phyloP scores from a whole-genome alignment of 2,113 vertebrate genomes.

The Thamnophis sirtalis region DNA sequence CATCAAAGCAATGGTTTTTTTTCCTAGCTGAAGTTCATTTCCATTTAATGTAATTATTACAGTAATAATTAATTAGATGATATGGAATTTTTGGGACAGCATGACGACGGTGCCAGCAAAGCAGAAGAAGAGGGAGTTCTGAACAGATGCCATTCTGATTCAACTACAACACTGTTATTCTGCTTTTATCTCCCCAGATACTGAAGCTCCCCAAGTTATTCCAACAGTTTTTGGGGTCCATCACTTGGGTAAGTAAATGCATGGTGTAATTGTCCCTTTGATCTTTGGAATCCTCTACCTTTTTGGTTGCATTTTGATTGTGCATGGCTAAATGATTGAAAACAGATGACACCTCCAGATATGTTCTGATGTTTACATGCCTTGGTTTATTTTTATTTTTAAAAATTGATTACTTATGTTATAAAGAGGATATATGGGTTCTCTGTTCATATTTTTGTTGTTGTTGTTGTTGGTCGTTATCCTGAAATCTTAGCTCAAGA shows the following conservation, averaged over 20 bases:
- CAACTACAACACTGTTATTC: constrained; percentile 4
- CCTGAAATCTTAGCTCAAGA: not conserved
- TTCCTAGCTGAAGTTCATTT: not conserved
- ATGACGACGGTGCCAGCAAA: not conserved
- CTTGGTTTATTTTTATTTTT: not conserved
- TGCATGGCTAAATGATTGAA: not conserved
- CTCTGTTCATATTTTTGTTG: not conserved
- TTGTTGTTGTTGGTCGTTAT: not conserved
- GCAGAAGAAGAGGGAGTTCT: constrained; percentile 9
- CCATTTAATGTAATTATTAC: not conserved
- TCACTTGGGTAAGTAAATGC: constrained; percentile 67
- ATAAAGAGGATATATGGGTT: not conserved
- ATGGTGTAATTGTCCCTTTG: not conserved
- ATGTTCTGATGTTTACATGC: not conserved
- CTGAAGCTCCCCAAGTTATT: constrained; percentile 60
- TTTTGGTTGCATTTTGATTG: not conserved
- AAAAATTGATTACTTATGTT: not conserved
- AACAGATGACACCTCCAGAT: not conserved
- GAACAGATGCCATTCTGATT: constrained; percentile 9
- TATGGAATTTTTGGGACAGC: fast-evolving
- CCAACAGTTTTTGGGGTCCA: constrained; percentile 56
- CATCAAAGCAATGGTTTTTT: not conserved
- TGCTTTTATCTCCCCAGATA: constrained; percentile 63
- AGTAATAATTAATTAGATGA: not conserved
- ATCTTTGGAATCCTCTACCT: not conserved